Evolutionary conservation across 2,888 invertebrate genomes (phyloP), one percentile per base, ranked within the genome.

Genomic region (Timandra comae): DNA sequence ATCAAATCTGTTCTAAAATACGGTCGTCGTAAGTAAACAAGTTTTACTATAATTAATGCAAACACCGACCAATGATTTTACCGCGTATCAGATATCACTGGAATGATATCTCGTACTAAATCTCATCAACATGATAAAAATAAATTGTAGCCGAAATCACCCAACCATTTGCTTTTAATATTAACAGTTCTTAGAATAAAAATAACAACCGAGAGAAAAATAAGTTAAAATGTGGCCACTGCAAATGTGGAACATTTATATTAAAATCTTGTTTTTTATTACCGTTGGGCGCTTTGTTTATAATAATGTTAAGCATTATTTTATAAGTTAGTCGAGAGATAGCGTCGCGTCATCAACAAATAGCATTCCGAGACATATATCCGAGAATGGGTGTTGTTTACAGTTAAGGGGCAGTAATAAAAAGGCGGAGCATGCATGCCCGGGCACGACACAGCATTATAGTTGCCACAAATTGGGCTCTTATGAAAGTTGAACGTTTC

Each of bases 381-480:
- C 39, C 56, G 49, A 63, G 67, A 76, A 79, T 84, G 81, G 82
- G 81, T 80, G 81, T 80, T 73, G 76, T 81, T 69, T 75, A 80
- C 79, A 76, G 79, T 79, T 78, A 79, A 70, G 79, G 75, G 79
- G 77, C 80, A 80, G 80, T 59, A 74, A 82, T 80, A 84, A 82
- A 82, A 80, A 81, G 80, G 80, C 80, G 79, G 80, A 66, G 75
- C 80, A 74, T 72, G 73, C 73, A 73, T 73, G 72, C 59, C 52
- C 57, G 63, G 50, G 68, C 79, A 80, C 78, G 80, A 78, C 78
- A 71, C 60, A 61, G 64, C 79, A 75, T 74, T 73, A 77, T 74
- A 66, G 64, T 65, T 64, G 64, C 60, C 71, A 80, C 81, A 81
- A 84, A 80, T 81, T 80, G 77, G 78, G 64, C 75, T 74, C 72